These are phyloP conservation scores for Ctenosaura bakeri DNA, from an alignment of 2,797 vertebrate species.

Conservation along the genomic window DNA sequence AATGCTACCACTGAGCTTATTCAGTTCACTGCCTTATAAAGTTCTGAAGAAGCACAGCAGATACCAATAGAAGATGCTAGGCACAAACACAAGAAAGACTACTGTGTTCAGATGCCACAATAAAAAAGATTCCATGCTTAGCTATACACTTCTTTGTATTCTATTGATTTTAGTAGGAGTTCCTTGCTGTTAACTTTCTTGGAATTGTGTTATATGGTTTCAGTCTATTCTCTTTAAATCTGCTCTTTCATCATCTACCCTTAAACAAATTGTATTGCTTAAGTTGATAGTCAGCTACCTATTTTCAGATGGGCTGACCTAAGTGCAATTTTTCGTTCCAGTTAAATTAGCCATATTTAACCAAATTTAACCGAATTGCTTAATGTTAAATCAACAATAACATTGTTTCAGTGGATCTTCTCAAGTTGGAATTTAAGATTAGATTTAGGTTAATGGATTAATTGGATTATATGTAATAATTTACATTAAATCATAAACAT, in stretches of 20 bases:
- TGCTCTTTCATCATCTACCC: background rate
- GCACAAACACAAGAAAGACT: background rate
- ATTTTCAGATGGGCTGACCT: background rate
- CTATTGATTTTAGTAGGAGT: background rate
- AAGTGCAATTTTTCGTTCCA: no score
- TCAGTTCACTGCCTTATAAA: background rate
- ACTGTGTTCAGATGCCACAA: background rate
- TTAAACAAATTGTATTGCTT: background rate
- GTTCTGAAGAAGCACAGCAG: background rate
- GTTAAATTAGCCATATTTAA: no score
- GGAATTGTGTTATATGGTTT: background rate
- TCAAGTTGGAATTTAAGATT: no score
- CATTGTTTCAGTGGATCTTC: no score
- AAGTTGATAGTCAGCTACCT: no score
- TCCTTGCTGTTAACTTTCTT: background rate
- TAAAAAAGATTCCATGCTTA: background rate
- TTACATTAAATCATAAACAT: background rate
- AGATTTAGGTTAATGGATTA: no score
- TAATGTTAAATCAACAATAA: no score
- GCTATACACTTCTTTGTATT: background rate
- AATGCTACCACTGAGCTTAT: background rate
- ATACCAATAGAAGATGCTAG: background rate
- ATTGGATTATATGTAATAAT: background rate
- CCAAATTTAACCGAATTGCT: no score
- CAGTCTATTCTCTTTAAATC: background rate